A percentile compares a stretch with the other conserved stretches of the same genome.
These are phyloP conservation scores for Thaumetopoea pityocampa DNA, from an alignment of 1,140 invertebrate genomes.

Conservation along the genomic window DNA sequence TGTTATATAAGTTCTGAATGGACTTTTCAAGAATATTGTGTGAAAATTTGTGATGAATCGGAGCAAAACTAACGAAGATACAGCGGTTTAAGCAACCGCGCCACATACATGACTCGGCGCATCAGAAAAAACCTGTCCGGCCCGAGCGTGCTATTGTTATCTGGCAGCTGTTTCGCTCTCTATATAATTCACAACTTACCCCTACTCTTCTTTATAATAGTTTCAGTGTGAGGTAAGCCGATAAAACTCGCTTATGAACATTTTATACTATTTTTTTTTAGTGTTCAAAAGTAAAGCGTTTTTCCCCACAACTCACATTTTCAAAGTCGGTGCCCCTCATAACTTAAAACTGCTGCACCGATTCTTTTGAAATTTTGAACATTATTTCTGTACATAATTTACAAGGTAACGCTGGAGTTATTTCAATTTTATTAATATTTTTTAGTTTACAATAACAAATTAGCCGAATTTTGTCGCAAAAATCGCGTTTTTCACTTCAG, in stretches of 20 bases:
- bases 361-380: slow-evolving; percentile 4
- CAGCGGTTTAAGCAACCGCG: too few species aligned
- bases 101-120: too few species aligned
- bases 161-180: neutral
- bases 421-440: slow-evolving; percentile 5
- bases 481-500: too few species aligned
- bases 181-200: too few species aligned
- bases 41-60: neutral
- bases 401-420: slow-evolving; percentile 4
- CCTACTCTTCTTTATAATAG: too few species aligned
- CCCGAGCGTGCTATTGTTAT: too few species aligned
- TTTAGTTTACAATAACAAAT: neutral
- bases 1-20: too few species aligned
- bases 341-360: slow-evolving; percentile 5
- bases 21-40: slow-evolving; percentile 8
- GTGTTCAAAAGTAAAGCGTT: slow-evolving; percentile 6
- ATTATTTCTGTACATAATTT: slow-evolving; percentile 3
- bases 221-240: slow-evolving; percentile 3
- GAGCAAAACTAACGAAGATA: slow-evolving; percentile 5
- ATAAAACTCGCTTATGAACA: too few species aligned
- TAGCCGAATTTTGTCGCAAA: slow-evolving; percentile 3
- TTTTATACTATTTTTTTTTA: neutral
- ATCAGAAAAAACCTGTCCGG: too few species aligned
- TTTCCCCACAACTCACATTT: slow-evolving; percentile 6
- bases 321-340: slow-evolving; percentile 6